Conservation (phyloP, 2,888 invertebrate species). For the Clusia tigrina region DNA sequence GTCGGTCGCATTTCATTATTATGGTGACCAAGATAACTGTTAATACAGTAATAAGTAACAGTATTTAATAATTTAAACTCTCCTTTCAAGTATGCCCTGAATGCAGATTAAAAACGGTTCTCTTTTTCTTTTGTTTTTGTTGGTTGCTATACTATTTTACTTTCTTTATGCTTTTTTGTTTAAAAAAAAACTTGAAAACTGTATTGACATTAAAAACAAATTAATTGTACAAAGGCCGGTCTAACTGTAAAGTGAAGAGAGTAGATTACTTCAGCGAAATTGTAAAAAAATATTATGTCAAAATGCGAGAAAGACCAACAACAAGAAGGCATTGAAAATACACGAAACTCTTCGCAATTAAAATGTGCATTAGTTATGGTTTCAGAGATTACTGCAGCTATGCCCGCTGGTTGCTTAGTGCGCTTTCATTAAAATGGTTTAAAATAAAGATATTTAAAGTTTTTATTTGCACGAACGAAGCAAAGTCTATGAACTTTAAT, state of each 20-base stretch:
- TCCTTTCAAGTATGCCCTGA: not conserved
- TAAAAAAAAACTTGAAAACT: slow-evolving; percentile 14
- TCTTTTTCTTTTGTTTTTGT: not conserved
- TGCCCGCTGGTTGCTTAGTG: not conserved
- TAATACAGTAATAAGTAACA: slow-evolving; percentile 52
- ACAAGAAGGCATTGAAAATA: not conserved
- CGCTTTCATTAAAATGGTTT: not conserved
- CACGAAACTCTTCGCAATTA: not conserved
- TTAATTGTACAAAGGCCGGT: too few relatives aligned
- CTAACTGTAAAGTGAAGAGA: too few relatives aligned
- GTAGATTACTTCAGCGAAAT: too few relatives aligned
- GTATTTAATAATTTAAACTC: slow-evolving; percentile 51
- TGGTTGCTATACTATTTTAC: not conserved
- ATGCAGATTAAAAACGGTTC: slow-evolving; percentile 5
- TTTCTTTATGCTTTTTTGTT: not conserved
- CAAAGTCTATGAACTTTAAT: not conserved
- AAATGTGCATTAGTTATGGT: not conserved
- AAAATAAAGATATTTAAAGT: not conserved
- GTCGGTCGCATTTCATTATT: slow-evolving; percentile 44
- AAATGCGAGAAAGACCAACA: not conserved
- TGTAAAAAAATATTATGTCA: not conserved
- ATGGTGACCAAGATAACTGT: slow-evolving; percentile 51
- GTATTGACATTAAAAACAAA: slow-evolving; percentile 8
- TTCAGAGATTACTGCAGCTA: too few relatives aligned
- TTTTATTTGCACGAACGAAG: not conserved